phyloP scores from a whole-genome alignment of 2,113 vertebrate species.

The Ctenomys sociabilis region DNA sequence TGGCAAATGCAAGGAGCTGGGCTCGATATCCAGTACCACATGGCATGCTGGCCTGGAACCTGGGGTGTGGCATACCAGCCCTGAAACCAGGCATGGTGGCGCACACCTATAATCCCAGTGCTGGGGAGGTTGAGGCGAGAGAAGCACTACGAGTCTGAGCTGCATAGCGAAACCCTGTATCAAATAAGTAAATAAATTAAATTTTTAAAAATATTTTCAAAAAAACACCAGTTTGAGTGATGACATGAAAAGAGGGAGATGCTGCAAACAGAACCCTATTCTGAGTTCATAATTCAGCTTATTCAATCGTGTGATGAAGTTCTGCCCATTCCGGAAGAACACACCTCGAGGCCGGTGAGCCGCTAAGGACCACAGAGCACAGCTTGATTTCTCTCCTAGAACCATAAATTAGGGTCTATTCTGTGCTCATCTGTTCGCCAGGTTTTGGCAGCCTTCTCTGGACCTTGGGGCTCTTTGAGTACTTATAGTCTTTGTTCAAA shows the following conservation, averaged over 20 bases:
- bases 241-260: background rate
- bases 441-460: conserved; percentile 67
- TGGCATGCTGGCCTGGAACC: too few species aligned
- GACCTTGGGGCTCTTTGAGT: conserved; percentile 61
- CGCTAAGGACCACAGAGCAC: background rate
- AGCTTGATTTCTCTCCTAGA: background rate
- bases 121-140: too few species aligned
- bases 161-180: too few species aligned
- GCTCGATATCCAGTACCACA: too few species aligned
- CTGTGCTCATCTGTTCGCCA: conserved; percentile 57
- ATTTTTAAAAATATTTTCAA: background rate
- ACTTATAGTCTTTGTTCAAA: conserved; percentile 72
- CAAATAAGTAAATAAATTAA: too few species aligned
- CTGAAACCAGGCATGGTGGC: too few species aligned
- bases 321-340: background rate
- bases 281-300: background rate
- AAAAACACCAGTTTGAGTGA: background rate
- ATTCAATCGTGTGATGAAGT: rapidly evolving
- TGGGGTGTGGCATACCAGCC: too few species aligned
- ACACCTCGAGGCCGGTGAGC: rapidly evolving
- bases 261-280: rapidly evolving
- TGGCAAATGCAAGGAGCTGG: too few species aligned
- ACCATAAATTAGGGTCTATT: background rate
- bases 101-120: too few species aligned
- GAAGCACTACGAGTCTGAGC: too few species aligned